A percentile compares a stretch with the other conserved stretches of the same genome.
Evolutionary conservation across 2,888 invertebrate species (phyloP).

Genomic region (Amphimallon solstitiale): DNA sequence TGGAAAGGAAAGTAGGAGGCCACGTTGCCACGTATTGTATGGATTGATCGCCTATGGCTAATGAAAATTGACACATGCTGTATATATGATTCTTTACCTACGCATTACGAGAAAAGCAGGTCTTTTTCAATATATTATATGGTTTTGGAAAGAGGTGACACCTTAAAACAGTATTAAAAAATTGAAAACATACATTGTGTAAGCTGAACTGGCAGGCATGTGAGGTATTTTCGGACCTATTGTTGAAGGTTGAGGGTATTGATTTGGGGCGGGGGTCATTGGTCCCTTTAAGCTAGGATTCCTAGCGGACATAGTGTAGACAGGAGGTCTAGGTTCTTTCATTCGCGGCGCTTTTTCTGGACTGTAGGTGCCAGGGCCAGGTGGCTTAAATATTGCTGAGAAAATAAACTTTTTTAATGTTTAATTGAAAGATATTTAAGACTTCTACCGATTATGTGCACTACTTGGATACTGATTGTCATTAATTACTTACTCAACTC

Average conservation of each 20-base stretch:
- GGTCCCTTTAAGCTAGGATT: constrained; percentile 51
- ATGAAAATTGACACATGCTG: no score
- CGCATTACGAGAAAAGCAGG: no score
- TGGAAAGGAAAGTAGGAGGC: no score
- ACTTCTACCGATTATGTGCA: neutral
- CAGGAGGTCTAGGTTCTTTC: constrained; percentile 68
- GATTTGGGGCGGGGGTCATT: constrained; percentile 70
- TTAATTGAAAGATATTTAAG: neutral
- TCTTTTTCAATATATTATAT: no score
- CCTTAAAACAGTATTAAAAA: no score
- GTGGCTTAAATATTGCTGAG: constrained; percentile 60
- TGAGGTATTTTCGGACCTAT: constrained; percentile 67
- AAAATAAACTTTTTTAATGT: neutral
- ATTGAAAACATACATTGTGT: constrained; percentile 62
- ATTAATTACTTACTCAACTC: constrained; percentile 40
- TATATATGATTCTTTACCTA: no score
- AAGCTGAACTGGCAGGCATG: constrained; percentile 64
- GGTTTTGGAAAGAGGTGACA: no score
- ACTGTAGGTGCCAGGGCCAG: constrained; percentile 74
- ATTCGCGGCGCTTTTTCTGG: constrained; percentile 68
- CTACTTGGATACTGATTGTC: neutral
- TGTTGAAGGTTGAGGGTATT: constrained; percentile 66
- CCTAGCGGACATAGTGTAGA: constrained; percentile 68
- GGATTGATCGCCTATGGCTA: no score
- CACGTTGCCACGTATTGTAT: no score